These are phyloP conservation scores for Rhagoletis zephyria DNA, from an alignment of 1,140 invertebrate species.

Conservation along the genomic window DNA sequence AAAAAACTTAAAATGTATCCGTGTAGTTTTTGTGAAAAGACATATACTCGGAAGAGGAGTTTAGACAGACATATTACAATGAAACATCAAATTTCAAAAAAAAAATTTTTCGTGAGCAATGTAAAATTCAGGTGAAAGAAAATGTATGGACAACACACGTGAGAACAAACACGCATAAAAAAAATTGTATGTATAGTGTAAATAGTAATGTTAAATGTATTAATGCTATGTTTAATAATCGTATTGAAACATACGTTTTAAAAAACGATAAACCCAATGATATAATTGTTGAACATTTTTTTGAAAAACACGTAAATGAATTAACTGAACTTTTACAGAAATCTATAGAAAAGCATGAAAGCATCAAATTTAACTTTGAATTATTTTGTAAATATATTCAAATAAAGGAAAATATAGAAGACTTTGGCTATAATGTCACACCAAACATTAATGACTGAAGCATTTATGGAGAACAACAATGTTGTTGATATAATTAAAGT, in stretches of 20 bases:
- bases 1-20: too few species aligned
- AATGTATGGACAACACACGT: too few species aligned
- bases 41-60: too few species aligned
- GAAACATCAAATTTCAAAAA: background rate
- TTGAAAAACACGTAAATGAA: background rate
- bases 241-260: constrained; percentile 6
- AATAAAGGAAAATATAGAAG: background rate
- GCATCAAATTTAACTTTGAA: constrained; percentile 21
- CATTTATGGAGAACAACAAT: background rate
- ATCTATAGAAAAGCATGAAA: background rate
- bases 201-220: too few species aligned
- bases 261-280: background rate
- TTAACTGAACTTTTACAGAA: background rate
- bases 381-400: constrained; percentile 23
- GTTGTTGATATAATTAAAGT: background rate
- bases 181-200: too few species aligned
- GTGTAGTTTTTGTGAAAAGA: too few species aligned
- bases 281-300: constrained; percentile 5
- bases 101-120: too few species aligned
- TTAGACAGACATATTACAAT: too few species aligned
- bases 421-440: background rate
- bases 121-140: too few species aligned
- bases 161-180: too few species aligned
- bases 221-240: background rate
- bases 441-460: constrained; percentile 19